Conservation (phyloP, 2,888 invertebrate genomes). For the Autographa pulchrina region DNA sequence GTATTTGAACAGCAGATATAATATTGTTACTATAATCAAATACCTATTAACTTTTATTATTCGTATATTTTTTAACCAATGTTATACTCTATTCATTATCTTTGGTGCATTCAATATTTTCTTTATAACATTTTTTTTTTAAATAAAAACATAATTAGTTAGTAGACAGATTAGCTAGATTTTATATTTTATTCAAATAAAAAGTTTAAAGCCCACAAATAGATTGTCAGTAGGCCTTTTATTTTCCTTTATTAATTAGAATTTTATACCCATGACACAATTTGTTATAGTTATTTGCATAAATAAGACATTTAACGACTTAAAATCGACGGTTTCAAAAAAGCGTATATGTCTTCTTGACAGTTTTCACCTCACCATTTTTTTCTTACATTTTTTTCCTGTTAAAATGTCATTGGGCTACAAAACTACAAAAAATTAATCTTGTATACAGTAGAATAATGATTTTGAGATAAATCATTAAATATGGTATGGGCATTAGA, state of each 20-base stretch:
- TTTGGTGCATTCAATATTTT: no score
- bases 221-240: neutral
- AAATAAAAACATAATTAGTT: no score
- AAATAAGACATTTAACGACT: neutral
- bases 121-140: no score
- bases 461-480: no score
- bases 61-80: neutral
- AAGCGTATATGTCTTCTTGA: neutral
- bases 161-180: no score
- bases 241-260: neutral
- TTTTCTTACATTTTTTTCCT: neutral
- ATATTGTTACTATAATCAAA: neutral
- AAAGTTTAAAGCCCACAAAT: no score
- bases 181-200: no score
- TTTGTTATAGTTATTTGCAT: slow-evolving; percentile 1
- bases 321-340: neutral
- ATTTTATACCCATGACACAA: neutral
- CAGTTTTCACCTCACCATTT: neutral
- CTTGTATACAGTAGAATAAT: no score
- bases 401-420: neutral
- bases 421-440: neutral
- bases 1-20: neutral
- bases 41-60: neutral
- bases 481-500: no score
- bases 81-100: no score